phyloP scores from a whole-genome alignment of 2,797 vertebrate genomes.

The Rallus crepitans region DNA sequence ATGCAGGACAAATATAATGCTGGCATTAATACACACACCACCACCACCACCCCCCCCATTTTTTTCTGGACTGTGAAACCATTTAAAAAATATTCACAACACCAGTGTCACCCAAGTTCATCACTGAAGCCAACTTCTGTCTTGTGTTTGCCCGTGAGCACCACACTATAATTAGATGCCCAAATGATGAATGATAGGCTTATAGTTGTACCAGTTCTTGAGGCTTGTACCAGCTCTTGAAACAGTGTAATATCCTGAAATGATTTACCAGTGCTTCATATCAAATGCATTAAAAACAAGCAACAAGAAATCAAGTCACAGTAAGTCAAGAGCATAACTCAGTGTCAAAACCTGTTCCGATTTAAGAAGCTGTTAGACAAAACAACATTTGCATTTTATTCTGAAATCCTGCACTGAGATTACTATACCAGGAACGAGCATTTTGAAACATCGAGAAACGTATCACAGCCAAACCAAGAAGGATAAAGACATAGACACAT shows the following conservation, averaged over 20 bases:
- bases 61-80: background rate
- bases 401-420: background rate
- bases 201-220: background rate
- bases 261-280: background rate
- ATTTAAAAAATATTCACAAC: background rate
- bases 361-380: slow-evolving; percentile 4
- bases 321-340: background rate
- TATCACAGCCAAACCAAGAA: background rate
- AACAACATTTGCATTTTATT: slow-evolving; percentile 6
- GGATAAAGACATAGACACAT: background rate
- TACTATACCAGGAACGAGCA: background rate
- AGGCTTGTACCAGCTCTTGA: background rate
- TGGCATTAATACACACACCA: background rate
- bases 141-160: background rate
- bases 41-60: background rate
- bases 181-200: background rate
- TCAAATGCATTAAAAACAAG: background rate
- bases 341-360: background rate
- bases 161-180: background rate
- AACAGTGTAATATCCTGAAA: background rate
- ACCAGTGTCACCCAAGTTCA: background rate
- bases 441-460: background rate
- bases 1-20: background rate
- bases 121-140: background rate
- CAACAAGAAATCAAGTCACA: background rate